These are phyloP conservation scores for Oscheius sp. DNA, from an alignment of 2,888 invertebrate genomes.

Conservation along the genomic window DNA sequence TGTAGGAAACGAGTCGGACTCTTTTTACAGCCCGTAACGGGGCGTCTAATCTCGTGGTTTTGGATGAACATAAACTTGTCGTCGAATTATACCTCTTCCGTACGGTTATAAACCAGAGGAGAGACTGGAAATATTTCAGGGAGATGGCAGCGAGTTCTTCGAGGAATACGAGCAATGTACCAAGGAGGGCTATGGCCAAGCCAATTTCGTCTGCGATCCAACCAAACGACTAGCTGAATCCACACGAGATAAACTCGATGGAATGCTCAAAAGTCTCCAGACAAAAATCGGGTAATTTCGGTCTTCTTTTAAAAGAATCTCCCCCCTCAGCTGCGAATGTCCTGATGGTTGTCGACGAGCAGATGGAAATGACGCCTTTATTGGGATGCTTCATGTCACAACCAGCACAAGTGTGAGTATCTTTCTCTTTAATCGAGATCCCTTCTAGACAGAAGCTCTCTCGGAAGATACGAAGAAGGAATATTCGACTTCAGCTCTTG, in stretches of 20 bases:
- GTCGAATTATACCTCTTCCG: neutral
- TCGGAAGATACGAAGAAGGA: constrained; percentile 57
- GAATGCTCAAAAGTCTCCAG: constrained; percentile 46
- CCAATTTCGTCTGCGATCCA: constrained; percentile 53
- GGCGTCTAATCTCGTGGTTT: constrained; percentile 5
- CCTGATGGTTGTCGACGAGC: constrained; percentile 49
- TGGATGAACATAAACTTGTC: constrained; percentile 5
- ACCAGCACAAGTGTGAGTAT: constrained; percentile 48
- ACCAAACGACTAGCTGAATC: constrained; percentile 44
- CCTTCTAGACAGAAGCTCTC: constrained; percentile 53
- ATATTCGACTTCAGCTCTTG: constrained; percentile 56
- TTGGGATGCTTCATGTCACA: constrained; percentile 60
- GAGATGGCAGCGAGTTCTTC: constrained; percentile 30
- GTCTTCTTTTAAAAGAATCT: neutral
- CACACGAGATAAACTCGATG: constrained; percentile 48
- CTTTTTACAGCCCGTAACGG: constrained; percentile 12
- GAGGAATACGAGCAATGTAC: constrained; percentile 52
- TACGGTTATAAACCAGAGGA: too few species aligned
- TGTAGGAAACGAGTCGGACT: constrained; percentile 6
- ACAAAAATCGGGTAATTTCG: constrained; percentile 45
- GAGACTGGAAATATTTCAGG: constrained; percentile 23
- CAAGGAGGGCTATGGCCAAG: constrained; percentile 49
- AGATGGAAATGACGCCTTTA: constrained; percentile 54
- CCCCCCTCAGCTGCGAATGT: constrained; percentile 51
- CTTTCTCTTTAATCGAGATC: neutral